Conservation (phyloP, 2,113 vertebrate species). For the Ceuthmochares aereus region DNA sequence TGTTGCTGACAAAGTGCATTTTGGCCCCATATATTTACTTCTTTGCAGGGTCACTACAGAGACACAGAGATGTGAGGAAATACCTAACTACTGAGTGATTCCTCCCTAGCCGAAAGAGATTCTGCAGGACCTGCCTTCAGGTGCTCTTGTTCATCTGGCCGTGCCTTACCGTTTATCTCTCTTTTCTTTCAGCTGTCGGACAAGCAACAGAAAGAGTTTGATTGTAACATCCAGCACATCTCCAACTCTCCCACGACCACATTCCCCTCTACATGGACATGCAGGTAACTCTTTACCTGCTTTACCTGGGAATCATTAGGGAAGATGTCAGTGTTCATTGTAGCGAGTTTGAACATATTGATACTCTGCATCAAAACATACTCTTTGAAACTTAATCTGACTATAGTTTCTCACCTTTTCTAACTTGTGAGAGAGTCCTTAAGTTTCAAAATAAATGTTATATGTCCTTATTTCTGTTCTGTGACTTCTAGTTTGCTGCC, state of each 20-base stretch:
- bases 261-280: constrained; percentile 94
- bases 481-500: not conserved
- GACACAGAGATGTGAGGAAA: not conserved
- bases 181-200: constrained; percentile 88
- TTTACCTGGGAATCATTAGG: not conserved
- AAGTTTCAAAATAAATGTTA: not conserved
- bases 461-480: not conserved
- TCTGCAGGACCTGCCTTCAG: not conserved
- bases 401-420: not conserved
- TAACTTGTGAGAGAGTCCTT: not conserved
- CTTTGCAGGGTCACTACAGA: not conserved
- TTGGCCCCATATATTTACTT: not conserved
- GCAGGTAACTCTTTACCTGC: constrained; percentile 81
- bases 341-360: not conserved
- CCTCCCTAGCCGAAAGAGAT: not conserved
- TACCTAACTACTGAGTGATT: not conserved
- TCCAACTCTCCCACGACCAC: constrained; percentile 93
- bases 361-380: not conserved
- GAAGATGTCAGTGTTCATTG: not conserved
- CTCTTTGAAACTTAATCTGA: not conserved
- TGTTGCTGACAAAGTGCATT: not conserved
- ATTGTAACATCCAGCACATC: constrained; percentile 97
- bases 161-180: not conserved
- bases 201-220: constrained; percentile 97
- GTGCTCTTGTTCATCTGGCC: not conserved